phyloP scores from a whole-genome alignment of 2,797 vertebrate species.

The Menidia menidia region DNA sequence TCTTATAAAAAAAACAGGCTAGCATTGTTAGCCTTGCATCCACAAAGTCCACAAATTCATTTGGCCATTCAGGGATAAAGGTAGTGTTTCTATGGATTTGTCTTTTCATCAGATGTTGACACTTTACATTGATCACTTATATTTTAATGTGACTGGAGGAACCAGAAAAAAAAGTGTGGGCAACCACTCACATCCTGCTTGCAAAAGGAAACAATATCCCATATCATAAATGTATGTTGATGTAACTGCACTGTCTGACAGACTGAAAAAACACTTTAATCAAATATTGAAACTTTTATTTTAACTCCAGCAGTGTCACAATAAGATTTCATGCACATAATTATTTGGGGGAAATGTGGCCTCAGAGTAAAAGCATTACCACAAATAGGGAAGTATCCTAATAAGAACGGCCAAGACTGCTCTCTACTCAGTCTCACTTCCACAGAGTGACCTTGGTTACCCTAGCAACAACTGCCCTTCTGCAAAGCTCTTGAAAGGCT shows the following conservation, averaged over 20 bases:
- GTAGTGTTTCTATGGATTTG: neutral
- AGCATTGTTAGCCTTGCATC: no score
- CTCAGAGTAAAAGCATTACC: neutral
- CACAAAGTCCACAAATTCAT: no score
- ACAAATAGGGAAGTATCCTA: neutral
- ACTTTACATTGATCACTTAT: neutral
- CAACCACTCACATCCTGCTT: slow-evolving; percentile 9
- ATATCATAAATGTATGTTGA: neutral
- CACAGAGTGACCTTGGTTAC: slow-evolving; percentile 54
- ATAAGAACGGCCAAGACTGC: neutral
- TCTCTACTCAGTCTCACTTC: slow-evolving; percentile 9
- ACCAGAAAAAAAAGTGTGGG: neutral
- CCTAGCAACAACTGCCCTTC: slow-evolving; percentile 31
- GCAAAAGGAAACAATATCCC: neutral
- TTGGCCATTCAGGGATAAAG: no score
- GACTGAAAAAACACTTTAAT: neutral
- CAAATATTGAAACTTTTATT: neutral
- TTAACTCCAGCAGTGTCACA: neutral
- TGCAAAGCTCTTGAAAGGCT: slow-evolving; percentile 6
- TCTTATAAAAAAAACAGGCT: no score
- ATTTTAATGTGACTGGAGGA: neutral
- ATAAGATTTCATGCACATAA: neutral
- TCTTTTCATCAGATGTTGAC: no score
- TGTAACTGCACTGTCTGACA: no score
- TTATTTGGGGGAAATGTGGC: neutral